Percentiles rank a stretch among this genome's conserved stretches.
Conservation (phyloP, 1,140 invertebrate species). For the Zaprionus vittiger region DNA sequence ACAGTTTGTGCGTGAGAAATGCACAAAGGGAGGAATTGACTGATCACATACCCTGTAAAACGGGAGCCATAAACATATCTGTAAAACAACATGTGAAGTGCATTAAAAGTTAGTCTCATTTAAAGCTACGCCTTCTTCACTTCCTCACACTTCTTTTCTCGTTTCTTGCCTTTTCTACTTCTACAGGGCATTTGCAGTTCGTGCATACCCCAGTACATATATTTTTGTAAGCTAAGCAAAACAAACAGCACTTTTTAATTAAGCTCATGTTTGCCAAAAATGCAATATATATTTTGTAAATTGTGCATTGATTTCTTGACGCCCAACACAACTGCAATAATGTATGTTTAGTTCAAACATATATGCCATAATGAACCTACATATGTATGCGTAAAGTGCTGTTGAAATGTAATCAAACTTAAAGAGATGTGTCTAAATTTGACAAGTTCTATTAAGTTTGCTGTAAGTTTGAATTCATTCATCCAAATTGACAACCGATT, state of each 20-base stretch:
- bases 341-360: neutral
- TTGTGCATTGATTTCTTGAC: neutral
- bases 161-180: neutral
- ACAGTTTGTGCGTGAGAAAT: slow-evolving; percentile 27
- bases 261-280: neutral
- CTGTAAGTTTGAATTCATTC: neutral
- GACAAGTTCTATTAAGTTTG: neutral
- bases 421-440: neutral
- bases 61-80: neutral
- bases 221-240: neutral
- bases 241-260: neutral
- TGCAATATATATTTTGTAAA: neutral
- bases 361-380: neutral
- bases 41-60: slow-evolving; percentile 10
- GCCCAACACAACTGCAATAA: neutral
- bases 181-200: neutral
- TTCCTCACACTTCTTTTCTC: too few relatives aligned
- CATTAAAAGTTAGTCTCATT: neutral
- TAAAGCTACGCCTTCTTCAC: neutral
- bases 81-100: neutral
- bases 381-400: neutral
- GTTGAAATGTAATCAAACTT: neutral
- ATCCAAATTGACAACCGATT: neutral
- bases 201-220: neutral
- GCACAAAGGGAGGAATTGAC: neutral